phyloP scores from a whole-genome alignment of 2,113 vertebrate genomes.

The Pelmatolapia mariae region DNA sequence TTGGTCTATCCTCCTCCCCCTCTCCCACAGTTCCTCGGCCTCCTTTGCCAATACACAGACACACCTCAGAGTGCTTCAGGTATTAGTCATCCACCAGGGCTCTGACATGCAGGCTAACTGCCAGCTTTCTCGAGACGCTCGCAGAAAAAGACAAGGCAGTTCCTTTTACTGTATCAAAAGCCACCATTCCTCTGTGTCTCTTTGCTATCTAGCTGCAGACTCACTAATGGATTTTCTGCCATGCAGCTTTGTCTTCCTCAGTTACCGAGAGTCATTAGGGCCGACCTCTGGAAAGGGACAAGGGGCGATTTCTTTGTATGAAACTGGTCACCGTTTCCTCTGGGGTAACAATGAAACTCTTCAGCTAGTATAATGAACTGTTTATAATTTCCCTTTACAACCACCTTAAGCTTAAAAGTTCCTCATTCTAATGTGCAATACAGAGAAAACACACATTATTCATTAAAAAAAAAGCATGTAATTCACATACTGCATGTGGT shows the following conservation, averaged over 20 bases:
- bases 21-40: background rate
- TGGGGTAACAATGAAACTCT: background rate
- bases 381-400: background rate
- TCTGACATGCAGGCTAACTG: background rate
- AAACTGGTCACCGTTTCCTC: background rate
- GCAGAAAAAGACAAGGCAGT: background rate
- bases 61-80: background rate
- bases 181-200: conserved; percentile 31
- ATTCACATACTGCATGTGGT: background rate
- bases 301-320: background rate
- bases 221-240: conserved; percentile 48
- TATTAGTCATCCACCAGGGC: background rate
- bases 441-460: background rate
- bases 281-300: background rate
- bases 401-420: background rate
- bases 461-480: background rate
- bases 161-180: conserved; percentile 1
- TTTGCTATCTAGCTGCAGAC: conserved; percentile 13
- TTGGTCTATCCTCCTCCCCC: background rate
- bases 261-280: conserved; percentile 17
- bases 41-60: background rate
- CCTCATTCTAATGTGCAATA: background rate
- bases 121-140: background rate
- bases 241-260: conserved; percentile 27
- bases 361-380: background rate